These are phyloP conservation scores for Otolemur garnettii DNA, from an alignment of 2,113 vertebrate species.

Conservation along the genomic window DNA sequence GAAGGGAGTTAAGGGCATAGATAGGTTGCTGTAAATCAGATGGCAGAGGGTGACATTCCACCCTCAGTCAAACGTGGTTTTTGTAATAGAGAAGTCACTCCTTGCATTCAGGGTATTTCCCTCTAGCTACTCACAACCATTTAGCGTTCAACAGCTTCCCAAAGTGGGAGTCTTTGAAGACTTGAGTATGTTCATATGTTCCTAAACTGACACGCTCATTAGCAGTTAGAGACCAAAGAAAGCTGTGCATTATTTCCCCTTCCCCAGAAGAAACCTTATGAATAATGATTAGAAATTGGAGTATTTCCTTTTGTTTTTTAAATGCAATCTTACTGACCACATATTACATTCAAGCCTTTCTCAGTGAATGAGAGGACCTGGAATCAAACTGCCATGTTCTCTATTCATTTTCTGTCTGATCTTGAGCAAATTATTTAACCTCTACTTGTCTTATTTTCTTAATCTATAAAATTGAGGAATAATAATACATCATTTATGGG, in stretches of 20 bases:
- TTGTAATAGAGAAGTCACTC: conserved; percentile 65
- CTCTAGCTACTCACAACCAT: conserved; percentile 51
- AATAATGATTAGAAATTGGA: conserved; percentile 10
- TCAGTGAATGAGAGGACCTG: not conserved
- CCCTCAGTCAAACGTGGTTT: conserved; percentile 40
- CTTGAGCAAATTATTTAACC: not conserved
- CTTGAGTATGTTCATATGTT: conserved; percentile 53
- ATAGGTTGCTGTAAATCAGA: conserved; percentile 26
- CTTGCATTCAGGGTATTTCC: conserved; percentile 3
- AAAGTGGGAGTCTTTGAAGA: conserved; percentile 63
- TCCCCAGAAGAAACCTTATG: not conserved
- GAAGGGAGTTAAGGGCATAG: conserved; percentile 22
- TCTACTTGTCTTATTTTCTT: not conserved
- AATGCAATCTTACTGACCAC: not conserved
- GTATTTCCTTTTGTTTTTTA: not conserved
- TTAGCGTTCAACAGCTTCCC: conserved; percentile 45
- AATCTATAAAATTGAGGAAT: not conserved
- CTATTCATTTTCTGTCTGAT: not conserved
- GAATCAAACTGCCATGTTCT: not conserved
- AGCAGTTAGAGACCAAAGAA: conserved; percentile 53
- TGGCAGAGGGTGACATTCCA: not conserved
- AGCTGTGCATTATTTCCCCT: not conserved
- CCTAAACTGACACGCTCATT: conserved; percentile 58
- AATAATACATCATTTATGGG: not conserved
- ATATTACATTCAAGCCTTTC: not conserved